Base-by-base conservation (phyloP, 2,888 invertebrate genomes). In the Lamellibrachia columna region DNA sequence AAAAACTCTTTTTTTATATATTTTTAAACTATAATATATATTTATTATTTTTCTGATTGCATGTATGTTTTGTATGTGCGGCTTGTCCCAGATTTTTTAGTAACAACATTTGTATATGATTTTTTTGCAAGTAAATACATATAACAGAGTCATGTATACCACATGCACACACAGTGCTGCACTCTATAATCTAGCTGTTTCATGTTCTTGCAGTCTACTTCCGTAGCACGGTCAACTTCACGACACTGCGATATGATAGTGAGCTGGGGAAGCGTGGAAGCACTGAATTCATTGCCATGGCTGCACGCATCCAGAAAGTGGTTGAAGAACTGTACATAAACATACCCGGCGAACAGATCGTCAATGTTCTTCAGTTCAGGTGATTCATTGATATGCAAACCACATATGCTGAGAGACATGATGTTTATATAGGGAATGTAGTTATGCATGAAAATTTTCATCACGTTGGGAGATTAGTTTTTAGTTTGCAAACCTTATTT, bases 311-410 rank as follows among this genome's bases (percentile, higher is more conserved):
- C 60, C 97, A 97, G 0, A 96, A 97, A 52, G 97, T 97, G 0
- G 97, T 98, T 11, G 97, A 98, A 93, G 96, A 96, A 2, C 96
- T 98, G 7, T 98, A 97, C 94, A 96, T 97, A 9, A 94, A 95
- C 92, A 94, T 97, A 58, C 97, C 97, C 0, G 98, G 98, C 91
- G 97, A 97, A 7, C 97, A 97, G 95, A 97, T 97, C 6, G 97
- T 97, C 0, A 97, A 97, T 93, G 97, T 98, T 40, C 97, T 98
- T 52, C 97, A 97, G 94, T 97, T 98, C 95, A 97, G 97, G 98
- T 98, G 96, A 97, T 75, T 75, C 98, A 97, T 92, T 58, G 40
- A 11, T 22, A n/a, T 91, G 15, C 52, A 91, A 91, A 15, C 6
- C 11, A 52, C 40, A 40, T 40, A 40, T 40, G 40, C 40, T 8